Percentiles rank a stretch among this genome's conserved stretches.
phyloP scores from a whole-genome alignment of 2,113 vertebrate species.

The Pseudorectes ferrugineus region DNA sequence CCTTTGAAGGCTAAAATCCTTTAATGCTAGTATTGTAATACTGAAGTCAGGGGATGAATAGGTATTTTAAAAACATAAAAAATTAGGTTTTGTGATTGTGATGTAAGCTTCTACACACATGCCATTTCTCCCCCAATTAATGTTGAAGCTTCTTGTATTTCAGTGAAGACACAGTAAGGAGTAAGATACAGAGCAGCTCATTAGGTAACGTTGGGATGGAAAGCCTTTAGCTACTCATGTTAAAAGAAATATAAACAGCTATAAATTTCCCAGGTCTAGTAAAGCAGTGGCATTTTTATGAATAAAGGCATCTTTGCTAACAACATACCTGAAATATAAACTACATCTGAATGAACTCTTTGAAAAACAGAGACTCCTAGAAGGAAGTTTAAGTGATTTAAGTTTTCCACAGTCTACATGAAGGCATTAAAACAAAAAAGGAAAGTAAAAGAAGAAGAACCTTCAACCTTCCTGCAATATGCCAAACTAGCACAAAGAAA shows the following conservation, averaged over 20 bases:
- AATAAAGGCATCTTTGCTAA: conserved; percentile 21
- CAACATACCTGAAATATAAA: background rate
- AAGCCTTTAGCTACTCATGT: conserved; percentile 22
- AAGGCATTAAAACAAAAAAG: background rate
- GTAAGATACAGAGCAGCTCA: conserved; percentile 4
- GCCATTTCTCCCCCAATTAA: conserved; percentile 16
- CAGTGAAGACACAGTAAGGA: background rate
- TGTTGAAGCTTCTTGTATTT: background rate
- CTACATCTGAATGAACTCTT: background rate
- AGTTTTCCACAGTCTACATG: background rate
- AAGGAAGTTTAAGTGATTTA: conserved; percentile 20
- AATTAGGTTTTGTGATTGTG: background rate
- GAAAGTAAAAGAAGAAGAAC: background rate
- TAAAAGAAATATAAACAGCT: conserved; percentile 34
- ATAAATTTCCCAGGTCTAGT: background rate
- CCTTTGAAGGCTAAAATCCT: background rate
- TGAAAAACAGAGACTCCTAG: background rate
- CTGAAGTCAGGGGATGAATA: background rate
- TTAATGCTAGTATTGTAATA: background rate
- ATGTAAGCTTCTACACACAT: background rate
- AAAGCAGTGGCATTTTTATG: background rate
- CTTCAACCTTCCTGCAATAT: background rate
- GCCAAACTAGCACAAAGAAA: background rate
- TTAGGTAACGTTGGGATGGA: conserved; percentile 1
- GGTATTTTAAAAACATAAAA: conserved; percentile 9